Conservation (phyloP, 1,140 invertebrate species). For the Monochamus saltuarius region DNA sequence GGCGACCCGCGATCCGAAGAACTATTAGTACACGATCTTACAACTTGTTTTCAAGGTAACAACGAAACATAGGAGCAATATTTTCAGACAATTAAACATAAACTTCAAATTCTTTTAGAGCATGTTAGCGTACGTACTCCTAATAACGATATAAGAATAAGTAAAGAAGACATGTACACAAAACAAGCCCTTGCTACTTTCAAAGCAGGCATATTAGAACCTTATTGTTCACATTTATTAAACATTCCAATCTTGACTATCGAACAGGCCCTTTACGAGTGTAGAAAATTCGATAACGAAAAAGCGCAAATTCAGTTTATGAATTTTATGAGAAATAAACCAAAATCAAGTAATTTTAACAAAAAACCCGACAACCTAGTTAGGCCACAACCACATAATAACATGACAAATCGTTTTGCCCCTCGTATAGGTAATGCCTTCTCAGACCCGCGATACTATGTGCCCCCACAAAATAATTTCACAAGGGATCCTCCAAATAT, state of each 20-base stretch:
- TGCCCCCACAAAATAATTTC: too few species aligned
- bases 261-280: conserved; percentile 10
- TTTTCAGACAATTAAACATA: too few species aligned
- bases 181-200: conserved; percentile 13
- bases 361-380: too few species aligned
- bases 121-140: conserved; percentile 5
- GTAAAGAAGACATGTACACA: conserved; percentile 18
- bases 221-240: conserved; percentile 7
- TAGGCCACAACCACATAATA: too few species aligned
- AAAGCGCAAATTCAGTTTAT: conserved; percentile 5
- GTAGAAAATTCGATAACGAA: conserved; percentile 18
- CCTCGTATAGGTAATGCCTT: too few species aligned
- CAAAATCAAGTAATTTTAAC: background rate
- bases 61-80: too few species aligned
- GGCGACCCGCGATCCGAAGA: too few species aligned
- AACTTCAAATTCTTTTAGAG: conserved; percentile 6
- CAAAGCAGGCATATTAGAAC: conserved; percentile 15
- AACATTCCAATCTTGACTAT: background rate
- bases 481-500: too few species aligned
- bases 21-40: too few species aligned
- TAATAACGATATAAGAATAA: conserved; percentile 13
- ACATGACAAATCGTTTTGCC: too few species aligned
- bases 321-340: conserved; percentile 1
- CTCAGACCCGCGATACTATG: too few species aligned
- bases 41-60: too few species aligned